Base-by-base conservation (phyloP, 2,113 vertebrate genomes). In the Scytalopus superciliaris region DNA sequence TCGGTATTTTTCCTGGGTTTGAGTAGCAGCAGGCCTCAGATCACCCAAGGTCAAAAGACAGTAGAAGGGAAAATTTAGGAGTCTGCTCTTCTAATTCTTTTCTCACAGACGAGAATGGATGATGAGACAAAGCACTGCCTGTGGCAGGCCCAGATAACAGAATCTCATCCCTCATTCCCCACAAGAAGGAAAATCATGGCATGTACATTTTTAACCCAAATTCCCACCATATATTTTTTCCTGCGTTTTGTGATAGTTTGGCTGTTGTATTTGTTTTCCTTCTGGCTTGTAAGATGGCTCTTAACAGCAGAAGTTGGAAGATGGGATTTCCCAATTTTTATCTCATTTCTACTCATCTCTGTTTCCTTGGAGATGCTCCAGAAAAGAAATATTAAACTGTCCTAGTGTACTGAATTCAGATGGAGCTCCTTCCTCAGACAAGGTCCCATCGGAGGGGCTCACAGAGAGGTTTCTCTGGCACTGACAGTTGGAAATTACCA, bases 361-460 rank as follows among this genome's bases (percentile, higher is more conserved):
- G 83, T 96, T 95, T 80, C 78, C 87, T 95, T 95, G 90, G 88
- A 97, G 76, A 91, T 92, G 47, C 50, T 97, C 68, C 81, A 96
- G 53, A 95, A 93, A 87, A 76, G 69, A 60, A 94, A 95, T 93
- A 87, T 57, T 93, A 87, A 96, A 73, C 47, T 50, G 64, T 88
- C 90, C 49, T 88, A 66, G 72, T 72, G 76, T 83, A 87, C 40
- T 82, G 49, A 95, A 96, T 97, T 97, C 89, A 97, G 95, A 90
- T 95, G 57, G 89, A 81, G 40, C 80, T 87, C 78, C 83, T 95
- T 95, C 47, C 93, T 91, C 62, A 94, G 84, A 28, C 66, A 19
- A 5, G 83, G 77, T 95, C 95, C 97, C 97, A 74, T 72, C 3
- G 16, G 88, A 95, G 80, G 81, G 35, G 7, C 50, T 69, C 22